Conservation (phyloP, 2,797 vertebrate genomes). For the Pristis pectinata region DNA sequence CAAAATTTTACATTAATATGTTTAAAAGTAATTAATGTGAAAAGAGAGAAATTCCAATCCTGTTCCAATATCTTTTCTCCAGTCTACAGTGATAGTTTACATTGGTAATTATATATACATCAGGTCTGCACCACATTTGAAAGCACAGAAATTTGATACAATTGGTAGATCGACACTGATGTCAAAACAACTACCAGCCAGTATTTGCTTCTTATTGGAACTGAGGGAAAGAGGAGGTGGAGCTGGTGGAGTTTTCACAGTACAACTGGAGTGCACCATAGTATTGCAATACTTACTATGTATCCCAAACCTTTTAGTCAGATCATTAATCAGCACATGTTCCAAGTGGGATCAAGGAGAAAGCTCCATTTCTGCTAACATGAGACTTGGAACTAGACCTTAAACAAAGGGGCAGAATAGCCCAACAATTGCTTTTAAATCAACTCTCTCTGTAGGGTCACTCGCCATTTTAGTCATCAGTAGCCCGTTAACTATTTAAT, state of each 20-base stretch:
- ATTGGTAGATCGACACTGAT: not conserved
- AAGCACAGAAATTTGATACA: slow-evolving; percentile 9
- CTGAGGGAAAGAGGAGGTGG: not conserved
- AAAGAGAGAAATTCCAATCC: not conserved
- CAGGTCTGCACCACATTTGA: not conserved
- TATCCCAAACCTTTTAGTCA: not conserved
- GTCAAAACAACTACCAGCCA: not conserved
- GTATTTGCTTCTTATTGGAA: not conserved
- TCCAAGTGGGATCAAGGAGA: not conserved
- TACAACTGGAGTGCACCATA: not conserved
- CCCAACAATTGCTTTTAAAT: slow-evolving; percentile 6
- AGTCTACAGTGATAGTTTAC: not conserved
- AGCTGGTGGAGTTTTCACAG: not conserved
- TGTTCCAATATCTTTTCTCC: not conserved
- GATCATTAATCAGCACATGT: not conserved
- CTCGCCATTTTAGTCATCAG: not conserved
- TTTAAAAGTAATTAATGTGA: not conserved
- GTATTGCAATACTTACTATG: not conserved
- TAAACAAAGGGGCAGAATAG: not conserved
- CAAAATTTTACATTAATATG: not conserved
- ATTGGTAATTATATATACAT: slow-evolving; percentile 9
- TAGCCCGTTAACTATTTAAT: slow-evolving; percentile 15
- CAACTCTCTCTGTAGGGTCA: not conserved
- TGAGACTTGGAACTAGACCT: not conserved
- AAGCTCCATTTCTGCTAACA: not conserved